Conservation (phyloP, 2,888 invertebrate genomes). For the Melanotus villosus region DNA sequence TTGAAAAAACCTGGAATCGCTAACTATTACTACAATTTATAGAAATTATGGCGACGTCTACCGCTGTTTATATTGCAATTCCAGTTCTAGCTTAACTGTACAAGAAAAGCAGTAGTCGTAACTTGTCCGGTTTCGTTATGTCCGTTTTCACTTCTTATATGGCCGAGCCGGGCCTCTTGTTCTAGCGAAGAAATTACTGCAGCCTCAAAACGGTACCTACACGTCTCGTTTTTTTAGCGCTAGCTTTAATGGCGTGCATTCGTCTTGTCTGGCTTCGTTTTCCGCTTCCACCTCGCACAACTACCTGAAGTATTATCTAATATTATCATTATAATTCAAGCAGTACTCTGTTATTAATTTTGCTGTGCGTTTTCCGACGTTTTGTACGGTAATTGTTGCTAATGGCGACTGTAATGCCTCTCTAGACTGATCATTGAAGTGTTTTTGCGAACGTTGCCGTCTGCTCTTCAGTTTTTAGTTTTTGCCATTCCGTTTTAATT, state of each 20-base stretch:
- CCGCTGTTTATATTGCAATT: conserved; percentile 44
- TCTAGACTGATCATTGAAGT: conserved; percentile 37
- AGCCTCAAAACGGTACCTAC: conserved; percentile 41
- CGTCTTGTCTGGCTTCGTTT: background rate
- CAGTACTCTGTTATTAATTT: conserved; percentile 7
- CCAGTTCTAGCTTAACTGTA: conserved; percentile 58
- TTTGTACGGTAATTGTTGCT: conserved; percentile 29
- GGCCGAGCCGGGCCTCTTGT: conserved; percentile 55
- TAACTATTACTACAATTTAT: conserved; percentile 13
- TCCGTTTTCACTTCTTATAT: conserved; percentile 65
- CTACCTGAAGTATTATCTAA: background rate
- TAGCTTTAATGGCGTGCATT: conserved; percentile 1
- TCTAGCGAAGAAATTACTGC: conserved; percentile 58
- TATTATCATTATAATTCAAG: background rate
- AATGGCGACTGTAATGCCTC: conserved; percentile 29
- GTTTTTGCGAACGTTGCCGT: conserved; percentile 30
- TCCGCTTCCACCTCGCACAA: background rate
- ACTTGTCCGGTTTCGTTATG: conserved; percentile 63
- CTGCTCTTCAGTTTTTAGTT: conserved; percentile 29
- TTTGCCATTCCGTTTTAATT: conserved; percentile 20
- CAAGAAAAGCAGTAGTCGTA: conserved; percentile 57
- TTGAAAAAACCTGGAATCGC: conserved; percentile 1
- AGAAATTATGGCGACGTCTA: conserved; percentile 26
- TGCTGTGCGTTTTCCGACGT: background rate
- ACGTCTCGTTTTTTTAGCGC: conserved; percentile 23